A percentile compares a stretch with the other conserved stretches of the same genome.
Evolutionary conservation across 2,113 vertebrate species (phyloP).

Genomic region (Channa argus): DNA sequence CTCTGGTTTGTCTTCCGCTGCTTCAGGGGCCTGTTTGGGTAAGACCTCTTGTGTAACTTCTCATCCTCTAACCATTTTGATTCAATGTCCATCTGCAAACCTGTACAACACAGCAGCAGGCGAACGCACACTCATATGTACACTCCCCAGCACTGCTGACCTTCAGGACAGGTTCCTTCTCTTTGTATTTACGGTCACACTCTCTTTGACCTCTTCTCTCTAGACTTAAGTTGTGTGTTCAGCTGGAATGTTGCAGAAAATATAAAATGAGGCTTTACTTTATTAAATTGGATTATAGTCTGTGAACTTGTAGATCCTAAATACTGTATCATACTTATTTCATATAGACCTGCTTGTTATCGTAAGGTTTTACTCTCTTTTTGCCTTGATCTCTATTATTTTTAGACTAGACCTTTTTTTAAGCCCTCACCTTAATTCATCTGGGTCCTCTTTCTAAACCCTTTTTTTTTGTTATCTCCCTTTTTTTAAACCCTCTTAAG

Average conservation of each 20-base stretch:
- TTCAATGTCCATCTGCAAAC: slow-evolving; percentile 46
- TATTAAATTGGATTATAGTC: neutral
- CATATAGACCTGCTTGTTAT: no score
- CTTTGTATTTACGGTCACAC: slow-evolving; percentile 13
- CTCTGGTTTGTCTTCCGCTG: slow-evolving; percentile 79
- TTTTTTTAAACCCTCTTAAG: neutral
- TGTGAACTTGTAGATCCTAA: neutral
- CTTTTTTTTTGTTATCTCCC: neutral
- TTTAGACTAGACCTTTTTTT: no score
- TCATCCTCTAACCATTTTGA: slow-evolving; percentile 34
- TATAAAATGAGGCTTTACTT: no score
- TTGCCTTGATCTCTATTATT: no score
- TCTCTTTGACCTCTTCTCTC: no score
- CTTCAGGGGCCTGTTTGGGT: slow-evolving; percentile 91
- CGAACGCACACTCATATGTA: neutral
- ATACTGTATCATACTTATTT: neutral
- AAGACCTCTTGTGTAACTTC: slow-evolving; percentile 78
- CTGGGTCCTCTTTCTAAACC: slow-evolving; percentile 1
- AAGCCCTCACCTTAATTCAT: no score
- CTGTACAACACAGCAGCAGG: slow-evolving; percentile 44
- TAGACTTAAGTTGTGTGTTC: no score
- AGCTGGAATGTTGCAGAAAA: no score
- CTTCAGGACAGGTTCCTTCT: slow-evolving; percentile 27
- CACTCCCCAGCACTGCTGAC: slow-evolving; percentile 22
- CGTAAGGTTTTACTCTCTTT: no score